phyloP scores from a whole-genome alignment of 1,140 invertebrate species.

The Bombyx mori region ASM3026992v2 NC_085116.1:2360001-2360500 shows the following conservation, averaged over 20 bases:
- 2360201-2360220: neutral
- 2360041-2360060: slow-evolving; percentile 14
- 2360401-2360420: too few species aligned
- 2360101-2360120: slow-evolving; percentile 12
- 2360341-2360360: slow-evolving; percentile 82
- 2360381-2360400: slow-evolving; percentile 74
- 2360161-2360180: slow-evolving; percentile 25
- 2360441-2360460: too few species aligned
- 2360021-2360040: slow-evolving; percentile 15
- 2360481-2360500: too few species aligned
- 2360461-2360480: too few species aligned
- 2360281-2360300: slow-evolving; percentile 79
- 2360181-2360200: slow-evolving; percentile 21
- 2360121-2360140: slow-evolving; percentile 12
- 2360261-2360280: slow-evolving; percentile 69
- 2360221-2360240: neutral
- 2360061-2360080: slow-evolving; percentile 34
- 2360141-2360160: slow-evolving; percentile 19
- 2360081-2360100: slow-evolving; percentile 6
- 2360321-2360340: slow-evolving; percentile 85
- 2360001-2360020: slow-evolving; percentile 28
- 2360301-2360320: slow-evolving; percentile 78
- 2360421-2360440: too few species aligned
- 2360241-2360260: slow-evolving; percentile 36
- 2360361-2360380: slow-evolving; percentile 78